phyloP scores from a whole-genome alignment of 2,113 vertebrate genomes.

The Notothenia rossii region DNA sequence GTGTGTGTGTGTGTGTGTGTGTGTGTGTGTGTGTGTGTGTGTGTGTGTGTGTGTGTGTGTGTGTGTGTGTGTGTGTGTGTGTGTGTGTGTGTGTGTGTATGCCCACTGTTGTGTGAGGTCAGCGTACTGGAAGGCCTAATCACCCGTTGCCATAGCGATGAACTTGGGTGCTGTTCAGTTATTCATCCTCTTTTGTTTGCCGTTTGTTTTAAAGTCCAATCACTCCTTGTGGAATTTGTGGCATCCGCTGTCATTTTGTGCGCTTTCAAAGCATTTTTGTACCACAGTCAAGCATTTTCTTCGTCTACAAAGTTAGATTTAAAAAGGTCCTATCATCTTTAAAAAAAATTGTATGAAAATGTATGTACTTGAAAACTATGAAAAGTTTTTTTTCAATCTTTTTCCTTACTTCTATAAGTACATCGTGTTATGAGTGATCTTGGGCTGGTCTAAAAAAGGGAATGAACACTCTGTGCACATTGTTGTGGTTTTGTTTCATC shows the following conservation, averaged over 20 bases:
- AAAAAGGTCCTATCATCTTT: no score
- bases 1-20: no score
- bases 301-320: neutral
- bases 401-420: neutral
- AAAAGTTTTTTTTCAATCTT: neutral
- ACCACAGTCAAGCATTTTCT: neutral
- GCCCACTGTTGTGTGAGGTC: slow-evolving; percentile 68
- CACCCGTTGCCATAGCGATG: slow-evolving; percentile 77
- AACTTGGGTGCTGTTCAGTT: slow-evolving; percentile 69
- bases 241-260: slow-evolving; percentile 42
- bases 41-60: no score
- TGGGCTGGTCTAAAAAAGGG: neutral
- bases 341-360: slow-evolving; percentile 8
- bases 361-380: neutral
- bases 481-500: slow-evolving; percentile 17
- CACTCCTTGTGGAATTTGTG: slow-evolving; percentile 66
- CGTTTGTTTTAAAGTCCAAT: slow-evolving; percentile 65
- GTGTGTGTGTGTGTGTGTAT: slow-evolving; percentile 6
- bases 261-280: slow-evolving; percentile 30
- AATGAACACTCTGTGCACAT: neutral
- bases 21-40: no score
- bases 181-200: slow-evolving; percentile 75
- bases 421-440: neutral
- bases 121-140: slow-evolving; percentile 77
- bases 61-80: no score